Evolutionary conservation across 2,113 vertebrate genomes (phyloP).

Genomic region (Brachyhypopomus gauderio): DNA sequence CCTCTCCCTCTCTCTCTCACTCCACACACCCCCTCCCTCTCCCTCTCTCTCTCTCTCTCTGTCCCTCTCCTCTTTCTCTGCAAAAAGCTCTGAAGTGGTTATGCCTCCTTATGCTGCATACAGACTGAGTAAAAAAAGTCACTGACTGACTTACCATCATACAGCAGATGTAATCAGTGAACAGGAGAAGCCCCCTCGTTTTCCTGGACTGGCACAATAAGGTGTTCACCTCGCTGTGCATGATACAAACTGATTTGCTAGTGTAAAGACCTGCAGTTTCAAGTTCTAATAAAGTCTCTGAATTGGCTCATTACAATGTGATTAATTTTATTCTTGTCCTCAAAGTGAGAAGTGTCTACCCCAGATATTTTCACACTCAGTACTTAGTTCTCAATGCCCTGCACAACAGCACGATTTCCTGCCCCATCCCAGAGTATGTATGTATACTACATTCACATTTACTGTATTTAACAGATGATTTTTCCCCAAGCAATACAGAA

Average conservation of each 20-base stretch:
- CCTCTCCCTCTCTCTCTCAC: too few species aligned
- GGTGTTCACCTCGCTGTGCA: not conserved
- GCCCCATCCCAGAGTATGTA: too few species aligned
- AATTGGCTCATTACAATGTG: not conserved
- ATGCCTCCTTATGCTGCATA: not conserved
- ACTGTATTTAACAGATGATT: too few species aligned
- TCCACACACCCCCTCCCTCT: too few species aligned
- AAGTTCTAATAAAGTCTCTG: not conserved
- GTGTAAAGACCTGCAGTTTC: not conserved
- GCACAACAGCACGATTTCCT: too few species aligned
- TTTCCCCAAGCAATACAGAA: too few species aligned
- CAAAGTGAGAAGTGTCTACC: too few species aligned
- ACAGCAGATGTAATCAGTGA: not conserved
- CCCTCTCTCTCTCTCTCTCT: too few species aligned
- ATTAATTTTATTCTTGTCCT: too few species aligned
- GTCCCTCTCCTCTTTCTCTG: not conserved
- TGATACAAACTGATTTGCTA: not conserved
- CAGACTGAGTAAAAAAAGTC: not conserved
- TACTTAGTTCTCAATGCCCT: too few species aligned
- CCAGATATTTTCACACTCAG: too few species aligned
- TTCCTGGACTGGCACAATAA: not conserved
- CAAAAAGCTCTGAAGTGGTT: slow-evolving; percentile 14
- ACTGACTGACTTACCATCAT: not conserved
- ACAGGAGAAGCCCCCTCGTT: not conserved
- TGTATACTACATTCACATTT: too few species aligned